Percentiles rank a stretch among this genome's conserved stretches.
Evolutionary conservation across 1,140 invertebrate species (phyloP).

Genomic region (Drosophila dunni): DNA sequence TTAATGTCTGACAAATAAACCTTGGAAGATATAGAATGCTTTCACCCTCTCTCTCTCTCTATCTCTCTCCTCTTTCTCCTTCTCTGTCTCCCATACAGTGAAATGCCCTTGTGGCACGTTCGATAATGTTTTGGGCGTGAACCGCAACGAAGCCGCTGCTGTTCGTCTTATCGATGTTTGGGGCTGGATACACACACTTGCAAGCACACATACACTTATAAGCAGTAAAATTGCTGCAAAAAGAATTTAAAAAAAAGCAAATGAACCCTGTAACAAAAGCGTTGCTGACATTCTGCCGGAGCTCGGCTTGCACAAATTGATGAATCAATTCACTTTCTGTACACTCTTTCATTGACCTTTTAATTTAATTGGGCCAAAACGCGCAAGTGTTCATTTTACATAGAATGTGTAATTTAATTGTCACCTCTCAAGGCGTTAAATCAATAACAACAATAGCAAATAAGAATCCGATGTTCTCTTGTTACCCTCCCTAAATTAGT

Average conservation of each 20-base stretch:
- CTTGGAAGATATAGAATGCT: constrained; percentile 22
- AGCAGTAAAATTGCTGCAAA: constrained; percentile 17
- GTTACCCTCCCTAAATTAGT: neutral
- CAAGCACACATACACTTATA: constrained; percentile 17
- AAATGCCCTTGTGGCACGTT: constrained; percentile 26
- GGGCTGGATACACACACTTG: constrained; percentile 9
- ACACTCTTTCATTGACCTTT: constrained; percentile 57
- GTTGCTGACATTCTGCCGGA: constrained; percentile 3
- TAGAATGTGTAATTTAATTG: constrained; percentile 22
- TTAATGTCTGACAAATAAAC: constrained; percentile 19
- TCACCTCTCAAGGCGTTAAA: constrained; percentile 16
- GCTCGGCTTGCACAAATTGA: constrained; percentile 37
- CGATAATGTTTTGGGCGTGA: constrained; percentile 52
- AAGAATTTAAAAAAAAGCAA: constrained; percentile 26
- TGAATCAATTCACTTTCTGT: constrained; percentile 63
- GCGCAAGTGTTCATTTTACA: constrained; percentile 45
- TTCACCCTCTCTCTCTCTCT: neutral
- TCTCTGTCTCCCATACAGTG: neutral
- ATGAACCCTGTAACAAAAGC: constrained; percentile 33
- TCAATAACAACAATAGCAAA: constrained; percentile 22
- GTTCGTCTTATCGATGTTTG: constrained; percentile 37
- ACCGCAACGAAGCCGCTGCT: constrained; percentile 32
- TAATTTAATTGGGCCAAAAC: constrained; percentile 40
- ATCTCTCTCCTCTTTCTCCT: too few species aligned
- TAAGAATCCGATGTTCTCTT: neutral